Base-by-base conservation (phyloP, 2,113 vertebrate genomes). In the Muntiacus muntjak region DNA sequence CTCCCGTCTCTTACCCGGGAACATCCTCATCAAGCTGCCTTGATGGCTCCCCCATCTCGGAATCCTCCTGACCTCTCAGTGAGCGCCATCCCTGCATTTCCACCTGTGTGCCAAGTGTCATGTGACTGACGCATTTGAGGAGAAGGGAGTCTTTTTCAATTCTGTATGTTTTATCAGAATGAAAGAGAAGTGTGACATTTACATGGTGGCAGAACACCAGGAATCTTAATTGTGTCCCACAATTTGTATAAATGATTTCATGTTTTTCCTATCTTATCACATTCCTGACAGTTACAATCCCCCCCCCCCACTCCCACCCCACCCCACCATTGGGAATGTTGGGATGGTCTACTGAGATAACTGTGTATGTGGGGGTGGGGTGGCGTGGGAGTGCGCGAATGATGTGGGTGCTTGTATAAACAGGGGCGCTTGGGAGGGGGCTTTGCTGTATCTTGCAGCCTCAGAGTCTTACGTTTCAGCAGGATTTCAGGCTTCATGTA, bases 381-480 rank as follows among this genome's bases (percentile, higher is more conserved):
- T 4, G n/a, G 2, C 0, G 15, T 40, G 28, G 36, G 0, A 19
- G 30, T 30, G n/a, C 1, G 0, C 9, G 1, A 64, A 0, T 25
- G 40, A 17, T 15, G 60, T 57, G 45, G n/a, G 25, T 71, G 19
- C n/a, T 55, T n/a, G 2, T 14, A 33, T 15, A 43, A 26, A 23
- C 79, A n/a, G 82, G 16, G 47, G 17, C 45, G 21, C 55, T 45
- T 40, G 64, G 57, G 33, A 57, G 16, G 14, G 15, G 30, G 21
- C 3, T 14, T 40, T 82, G 36, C 78, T 79, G 6, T 10, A 6
- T 87, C 50, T 90, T 83, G 14, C 62, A 40, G 33, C 43, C 40
- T 83, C 12, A 33, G 55, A 82, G 40, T 96, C 86, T 82, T 57
- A 47, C 8, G 1, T 71, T 71, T 71, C 19, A 40, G n/a, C 19